Evolutionary conservation across 1,140 invertebrate species (phyloP).

Genomic region (Babylonia areolata): DNA sequence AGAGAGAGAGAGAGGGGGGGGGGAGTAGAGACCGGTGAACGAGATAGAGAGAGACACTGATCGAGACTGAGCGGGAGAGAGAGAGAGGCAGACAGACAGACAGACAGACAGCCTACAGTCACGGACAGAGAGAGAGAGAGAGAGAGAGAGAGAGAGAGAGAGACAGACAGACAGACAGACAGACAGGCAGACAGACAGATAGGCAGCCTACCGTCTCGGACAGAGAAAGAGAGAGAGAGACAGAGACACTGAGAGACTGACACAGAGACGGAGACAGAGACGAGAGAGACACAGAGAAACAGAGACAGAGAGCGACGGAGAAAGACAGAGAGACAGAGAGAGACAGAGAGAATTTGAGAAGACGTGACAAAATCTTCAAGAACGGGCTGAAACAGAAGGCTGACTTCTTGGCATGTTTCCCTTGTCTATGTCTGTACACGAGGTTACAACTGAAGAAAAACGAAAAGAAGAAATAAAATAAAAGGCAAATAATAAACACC

Average conservation of each 20-base stretch:
- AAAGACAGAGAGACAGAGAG: no score
- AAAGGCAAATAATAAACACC: no score
- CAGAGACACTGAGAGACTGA: background rate
- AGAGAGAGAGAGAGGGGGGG: background rate
- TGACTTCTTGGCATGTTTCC: no score
- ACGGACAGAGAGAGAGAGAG: no score
- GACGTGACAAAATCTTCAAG: no score
- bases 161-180: background rate
- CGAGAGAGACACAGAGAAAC: background rate
- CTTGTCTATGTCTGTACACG: no score
- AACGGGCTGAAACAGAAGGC: no score
- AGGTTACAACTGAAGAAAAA: no score
- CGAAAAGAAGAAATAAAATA: no score
- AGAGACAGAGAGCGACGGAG: no score
- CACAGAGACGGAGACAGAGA: background rate
- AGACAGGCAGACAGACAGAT: background rate
- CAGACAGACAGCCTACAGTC: background rate
- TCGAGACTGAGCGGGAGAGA: background rate
- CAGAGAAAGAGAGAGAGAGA: background rate
- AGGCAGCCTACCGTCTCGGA: no score
- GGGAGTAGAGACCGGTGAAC: background rate
- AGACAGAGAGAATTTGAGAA: no score
- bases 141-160: background rate
- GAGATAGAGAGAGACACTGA: background rate
- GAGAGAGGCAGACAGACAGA: background rate